Base-by-base conservation (phyloP, 2,888 invertebrate genomes). In the Poecilus cupreus region DNA sequence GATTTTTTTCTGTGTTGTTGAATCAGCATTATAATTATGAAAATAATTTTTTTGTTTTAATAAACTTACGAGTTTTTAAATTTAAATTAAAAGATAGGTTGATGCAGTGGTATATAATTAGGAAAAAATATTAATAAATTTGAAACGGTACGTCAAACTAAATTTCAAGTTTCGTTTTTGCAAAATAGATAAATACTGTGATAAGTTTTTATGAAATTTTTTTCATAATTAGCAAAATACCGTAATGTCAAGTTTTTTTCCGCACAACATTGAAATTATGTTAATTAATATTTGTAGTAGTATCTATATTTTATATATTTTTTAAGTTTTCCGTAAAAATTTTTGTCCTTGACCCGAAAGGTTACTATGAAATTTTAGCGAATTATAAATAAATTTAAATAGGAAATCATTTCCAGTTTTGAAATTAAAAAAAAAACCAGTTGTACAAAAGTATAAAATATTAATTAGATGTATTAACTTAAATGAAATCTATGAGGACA, bases 331-430 rank as follows among this genome's bases (percentile, higher is more conserved):
- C 64, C 18, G 37, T 37, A 39, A 18, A 68, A 68, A 68, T 68
- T 37, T 22, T 13, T 68, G 64, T 68, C 64, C 64, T 37, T 68
- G 64, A 68, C 64, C 64, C 18, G 37, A 68, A 68, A 68, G 64
- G 37, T 68, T 37, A 68, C 18, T 22, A 11, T 20, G 20, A 60
- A 5, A 60, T 22, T 20, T 20, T 5, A 54, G 54, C 54, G 20
- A 20, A 54, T 54, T 54, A 11, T 11, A 22, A 54, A 22, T 54
- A 54, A 20, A 54, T 20, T 54, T 54, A 24, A 60, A 60, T 60
- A 60, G 26, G 60, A 60, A 60, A 22, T 54, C n/a, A 43, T 43
- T 43, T 43, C 43, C 43, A 43, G 43, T 43, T 43, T 43, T 43
- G 11, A 43, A 10, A 8, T n/a, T n/a, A 32, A 18, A 54, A 13